Conservation (phyloP, 2,113 vertebrate genomes). For the Murina feae region DNA sequence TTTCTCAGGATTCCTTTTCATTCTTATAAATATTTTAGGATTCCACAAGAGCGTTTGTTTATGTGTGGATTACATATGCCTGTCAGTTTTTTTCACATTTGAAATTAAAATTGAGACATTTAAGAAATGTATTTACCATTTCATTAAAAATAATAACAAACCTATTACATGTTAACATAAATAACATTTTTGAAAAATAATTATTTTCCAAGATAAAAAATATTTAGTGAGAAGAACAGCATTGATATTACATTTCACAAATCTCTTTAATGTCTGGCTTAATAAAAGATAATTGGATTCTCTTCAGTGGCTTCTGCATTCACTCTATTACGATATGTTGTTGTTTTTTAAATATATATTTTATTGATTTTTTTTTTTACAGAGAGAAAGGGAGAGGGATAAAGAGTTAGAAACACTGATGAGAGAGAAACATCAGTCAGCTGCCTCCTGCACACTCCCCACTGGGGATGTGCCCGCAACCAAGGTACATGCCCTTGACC, state of each 20-base stretch:
- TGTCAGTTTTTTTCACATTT: not conserved
- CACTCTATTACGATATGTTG: not conserved
- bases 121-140: not conserved
- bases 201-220: not conserved
- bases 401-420: no score
- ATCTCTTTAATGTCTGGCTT: not conserved
- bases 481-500: no score
- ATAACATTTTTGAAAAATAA: conserved; percentile 3
- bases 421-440: no score
- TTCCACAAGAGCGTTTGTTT: not conserved
- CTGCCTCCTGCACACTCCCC: no score
- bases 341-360: no score
- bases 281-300: not conserved
- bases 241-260: not conserved
- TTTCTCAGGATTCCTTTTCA: conserved; percentile 25
- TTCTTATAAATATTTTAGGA: conserved; percentile 3
- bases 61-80: not conserved
- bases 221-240: not conserved
- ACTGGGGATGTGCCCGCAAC: no score
- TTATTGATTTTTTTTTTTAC: no score
- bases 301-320: not conserved
- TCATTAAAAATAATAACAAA: not conserved
- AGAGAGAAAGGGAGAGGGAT: no score
- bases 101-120: conserved; percentile 3
- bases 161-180: not conserved